A percentile compares a stretch with the other conserved stretches of the same genome.
These are phyloP conservation scores for Notodonta ziczac DNA, from an alignment of 2,888 invertebrate genomes.

Conservation along the genomic window DNA sequence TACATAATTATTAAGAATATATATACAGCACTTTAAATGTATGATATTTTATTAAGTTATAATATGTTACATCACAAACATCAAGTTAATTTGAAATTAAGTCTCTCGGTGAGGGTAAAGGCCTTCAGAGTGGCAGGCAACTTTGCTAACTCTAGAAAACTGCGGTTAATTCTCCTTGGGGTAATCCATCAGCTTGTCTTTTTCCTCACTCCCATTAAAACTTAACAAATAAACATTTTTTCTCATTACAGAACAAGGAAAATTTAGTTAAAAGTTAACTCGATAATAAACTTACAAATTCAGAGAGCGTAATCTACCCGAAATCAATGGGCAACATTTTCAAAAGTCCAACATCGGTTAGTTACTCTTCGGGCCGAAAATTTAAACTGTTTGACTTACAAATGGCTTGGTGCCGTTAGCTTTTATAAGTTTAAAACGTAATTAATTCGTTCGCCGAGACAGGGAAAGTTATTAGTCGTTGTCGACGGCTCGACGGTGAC, in stretches of 20 bases:
- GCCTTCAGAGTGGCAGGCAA: background rate
- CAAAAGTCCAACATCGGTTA: conserved; percentile 3
- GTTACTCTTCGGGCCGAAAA: conserved; percentile 2
- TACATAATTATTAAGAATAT: too few relatives aligned
- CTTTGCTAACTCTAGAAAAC: background rate
- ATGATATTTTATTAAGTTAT: too few relatives aligned
- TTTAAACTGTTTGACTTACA: conserved; percentile 29
- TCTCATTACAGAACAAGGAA: conserved; percentile 1
- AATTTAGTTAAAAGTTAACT: background rate
- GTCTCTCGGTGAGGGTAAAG: too few relatives aligned
- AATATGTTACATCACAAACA: too few relatives aligned
- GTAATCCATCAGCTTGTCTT: background rate
- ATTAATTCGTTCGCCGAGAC: conserved; percentile 32
- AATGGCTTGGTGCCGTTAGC: conserved; percentile 16
- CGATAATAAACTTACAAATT: conserved; percentile 5
- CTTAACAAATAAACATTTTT: background rate
- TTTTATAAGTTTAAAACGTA: conserved; percentile 28
- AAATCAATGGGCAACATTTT: conserved; percentile 6
- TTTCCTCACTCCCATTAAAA: background rate
- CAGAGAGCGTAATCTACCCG: background rate
- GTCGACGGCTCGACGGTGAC: conserved; percentile 16
- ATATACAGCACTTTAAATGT: too few relatives aligned
- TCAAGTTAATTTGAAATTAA: too few relatives aligned
- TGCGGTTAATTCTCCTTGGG: background rate
- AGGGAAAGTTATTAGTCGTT: conserved; percentile 18